These are phyloP conservation scores for Alentia gelatinosa DNA, from an alignment of 2,888 invertebrate species.

Conservation along the genomic window DNA sequence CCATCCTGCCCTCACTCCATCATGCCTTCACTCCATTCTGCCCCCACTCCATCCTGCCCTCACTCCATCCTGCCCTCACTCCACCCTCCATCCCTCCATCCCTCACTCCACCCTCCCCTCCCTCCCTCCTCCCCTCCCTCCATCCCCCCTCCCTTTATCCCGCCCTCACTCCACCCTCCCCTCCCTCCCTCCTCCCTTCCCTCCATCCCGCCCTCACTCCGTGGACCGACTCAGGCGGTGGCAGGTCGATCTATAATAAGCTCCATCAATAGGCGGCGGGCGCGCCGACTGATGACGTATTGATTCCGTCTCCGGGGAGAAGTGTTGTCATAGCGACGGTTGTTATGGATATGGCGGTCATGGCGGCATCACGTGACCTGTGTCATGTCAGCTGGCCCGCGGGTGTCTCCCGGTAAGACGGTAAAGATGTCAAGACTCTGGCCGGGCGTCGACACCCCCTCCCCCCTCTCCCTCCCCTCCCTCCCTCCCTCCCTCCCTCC, in stretches of 20 bases:
- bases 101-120: neutral
- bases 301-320: neutral
- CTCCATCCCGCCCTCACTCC: neutral
- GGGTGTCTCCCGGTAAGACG: neutral
- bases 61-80: neutral
- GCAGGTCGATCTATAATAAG: slow-evolving; percentile 6
- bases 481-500: neutral
- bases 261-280: neutral
- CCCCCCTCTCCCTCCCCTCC: neutral
- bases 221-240: neutral
- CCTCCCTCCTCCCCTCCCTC: neutral
- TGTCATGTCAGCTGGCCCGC: neutral
- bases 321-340: slow-evolving; percentile 38
- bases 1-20: neutral
- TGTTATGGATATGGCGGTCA: slow-evolving; percentile 25
- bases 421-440: neutral
- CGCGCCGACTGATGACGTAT: neutral
- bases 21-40: neutral
- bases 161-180: neutral
- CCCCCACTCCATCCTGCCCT: neutral
- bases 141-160: neutral
- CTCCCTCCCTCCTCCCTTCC: neutral
- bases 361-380: neutral
- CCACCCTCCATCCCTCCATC: neutral
- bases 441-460: neutral